phyloP scores from a whole-genome alignment of 1,140 invertebrate genomes.

The Spodoptera litura region DNA sequence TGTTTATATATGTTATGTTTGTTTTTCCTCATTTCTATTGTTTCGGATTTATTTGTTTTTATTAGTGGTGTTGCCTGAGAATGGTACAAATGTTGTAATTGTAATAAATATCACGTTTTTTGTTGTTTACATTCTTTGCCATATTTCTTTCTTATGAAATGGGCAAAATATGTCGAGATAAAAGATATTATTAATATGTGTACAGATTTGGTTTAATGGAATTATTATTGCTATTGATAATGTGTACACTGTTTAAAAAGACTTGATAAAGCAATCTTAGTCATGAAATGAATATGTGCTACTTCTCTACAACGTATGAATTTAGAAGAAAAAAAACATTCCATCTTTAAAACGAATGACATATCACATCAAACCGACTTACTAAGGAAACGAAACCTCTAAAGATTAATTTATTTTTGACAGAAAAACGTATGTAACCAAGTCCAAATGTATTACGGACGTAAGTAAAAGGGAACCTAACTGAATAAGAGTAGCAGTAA shows the following conservation, averaged over 20 bases:
- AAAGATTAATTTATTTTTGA: neutral
- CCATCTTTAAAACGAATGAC: neutral
- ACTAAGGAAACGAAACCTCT: neutral
- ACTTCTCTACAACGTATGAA: too few species aligned
- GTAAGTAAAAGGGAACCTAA: slow-evolving; percentile 10
- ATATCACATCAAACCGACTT: neutral
- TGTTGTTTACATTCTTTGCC: neutral
- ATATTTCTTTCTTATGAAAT: too few species aligned
- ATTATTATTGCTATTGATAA: too few species aligned
- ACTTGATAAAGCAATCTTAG: too few species aligned
- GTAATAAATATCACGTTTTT: neutral
- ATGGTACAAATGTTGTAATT: neutral
- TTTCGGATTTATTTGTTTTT: slow-evolving; percentile 12
- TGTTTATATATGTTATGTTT: too few species aligned
- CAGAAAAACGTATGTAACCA: neutral
- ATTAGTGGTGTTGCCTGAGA: neutral
- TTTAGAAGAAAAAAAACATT: too few species aligned
- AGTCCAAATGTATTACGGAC: slow-evolving; percentile 7
- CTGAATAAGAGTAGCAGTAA: slow-evolving; percentile 30
- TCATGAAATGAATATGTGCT: too few species aligned
- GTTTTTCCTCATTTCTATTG: too few species aligned
- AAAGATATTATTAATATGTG: too few species aligned
- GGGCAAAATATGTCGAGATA: too few species aligned
- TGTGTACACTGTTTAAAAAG: too few species aligned
- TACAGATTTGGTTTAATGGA: too few species aligned